Base-by-base conservation (phyloP, 1,140 invertebrate genomes). In the Eciton burchellii region DNA sequence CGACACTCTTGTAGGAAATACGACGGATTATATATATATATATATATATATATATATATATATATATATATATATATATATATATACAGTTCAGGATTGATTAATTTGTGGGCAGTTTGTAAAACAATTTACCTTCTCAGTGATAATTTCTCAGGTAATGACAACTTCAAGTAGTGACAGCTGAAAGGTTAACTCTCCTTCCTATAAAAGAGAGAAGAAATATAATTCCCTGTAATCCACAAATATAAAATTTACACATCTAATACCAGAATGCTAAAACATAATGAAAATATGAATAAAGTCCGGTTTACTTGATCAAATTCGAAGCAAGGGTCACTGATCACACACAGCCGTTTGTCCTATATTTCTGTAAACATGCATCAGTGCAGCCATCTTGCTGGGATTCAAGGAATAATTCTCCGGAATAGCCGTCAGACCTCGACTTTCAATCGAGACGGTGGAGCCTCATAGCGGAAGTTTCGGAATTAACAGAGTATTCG, bases 141-240 rank as follows among this genome's bases (percentile, higher is more conserved):
- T n/a, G 47, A 66, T 43, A n/a, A 68, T 45, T 66, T 41, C 41
- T 14, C 47, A 11, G 43, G 14, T 63, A 63, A 63, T 9, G n/a
- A 63, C 21, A 11, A 12, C 19, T 24, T 0, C 35, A 1, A 8
- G 41, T 35, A 35, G n/a, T 16, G 16, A 26, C 14, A 5, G 24
- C 12, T 9, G 60, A 68, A 47, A 77, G 74, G 74, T 77, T 77
- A 77, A 24, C 35, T 68, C 6, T 4, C 16, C 43, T 76, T 26
- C 8, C 29, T 24, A 14, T 19, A 16, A 3, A 65, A 24, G 8
- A 66, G 6, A 35, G 6, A 35, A 35, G 35, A 35, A 43, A 43
- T 12, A 52, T 8, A 29, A 43, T 19, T 41, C 41, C 26, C 12
- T 19, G 21, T 19, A 11, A 68, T 11, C 47, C 4, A 16, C 41